Base-by-base conservation (phyloP, 2,797 vertebrate species). In the Sebastes taczanowskii region DNA sequence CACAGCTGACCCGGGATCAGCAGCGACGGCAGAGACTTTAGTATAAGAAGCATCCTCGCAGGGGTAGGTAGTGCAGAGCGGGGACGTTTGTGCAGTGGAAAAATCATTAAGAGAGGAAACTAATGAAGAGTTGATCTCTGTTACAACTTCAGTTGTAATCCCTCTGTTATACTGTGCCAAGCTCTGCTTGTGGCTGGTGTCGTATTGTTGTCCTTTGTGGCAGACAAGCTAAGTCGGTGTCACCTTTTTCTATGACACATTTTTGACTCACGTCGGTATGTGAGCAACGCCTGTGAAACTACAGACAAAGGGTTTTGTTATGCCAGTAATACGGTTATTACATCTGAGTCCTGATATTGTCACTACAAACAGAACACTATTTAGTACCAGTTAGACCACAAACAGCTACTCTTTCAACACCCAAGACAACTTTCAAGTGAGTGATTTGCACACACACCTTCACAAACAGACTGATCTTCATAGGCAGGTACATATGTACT, bases 1-100 rank as follows among this genome's bases (percentile, higher is more conserved):
- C 89, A 91, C 94, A 94, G 94, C 94, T 95, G 94, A 94, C 93
- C 94, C 90, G 32, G 92, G 94, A 94, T 95, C 92, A 94, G 85
- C 76, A 68, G 85, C 56, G 80, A 90, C 42, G 55, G 85, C 86
- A 66, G 87, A 91, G 89, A 90, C 78, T 91, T 87, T 83, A 83
- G 86, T 58, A 49, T 49, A 20, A 71, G 86, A 86, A 81, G 79
- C 84, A 63, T 84, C 83, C 83, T 86, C 58, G 1, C 56, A 35
- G 69, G 82, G 77, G 77, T 78, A 76, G 86, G 81, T 78, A 65
- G 76, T 55, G 49, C 72, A 74, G 72, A 79, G 86, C 8, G 10
- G 58, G 63, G 49, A 53, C 85, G 73, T 90, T 74, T 86, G 78
- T 65, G 64, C 66, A 74, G 55, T 62, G 66, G 22, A 74, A 83